Evolutionary conservation across 2,113 vertebrate genomes (phyloP).

Genomic region (Fulmarus glacialis): DNA sequence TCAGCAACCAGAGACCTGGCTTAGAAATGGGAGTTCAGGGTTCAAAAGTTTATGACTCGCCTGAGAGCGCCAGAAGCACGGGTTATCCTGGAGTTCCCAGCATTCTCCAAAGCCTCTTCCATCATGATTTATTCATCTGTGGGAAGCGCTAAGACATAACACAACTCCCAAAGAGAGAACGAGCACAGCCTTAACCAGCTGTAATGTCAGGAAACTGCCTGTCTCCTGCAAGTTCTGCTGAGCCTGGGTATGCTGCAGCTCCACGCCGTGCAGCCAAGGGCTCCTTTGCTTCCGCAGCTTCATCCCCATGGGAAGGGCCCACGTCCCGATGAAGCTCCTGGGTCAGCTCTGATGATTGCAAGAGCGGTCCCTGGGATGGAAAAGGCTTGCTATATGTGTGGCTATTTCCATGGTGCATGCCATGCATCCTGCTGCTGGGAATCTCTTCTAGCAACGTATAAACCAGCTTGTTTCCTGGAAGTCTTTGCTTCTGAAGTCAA

Average conservation of each 20-base stretch:
- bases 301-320: neutral
- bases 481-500: neutral
- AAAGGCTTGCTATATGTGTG: neutral
- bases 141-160: neutral
- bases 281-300: neutral
- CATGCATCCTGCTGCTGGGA: neutral
- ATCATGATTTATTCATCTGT: constrained; percentile 28
- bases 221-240: neutral
- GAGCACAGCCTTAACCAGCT: neutral
- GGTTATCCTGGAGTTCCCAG: neutral
- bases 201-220: neutral
- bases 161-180: neutral
- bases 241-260: neutral
- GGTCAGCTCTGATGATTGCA: neutral
- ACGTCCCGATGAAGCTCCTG: neutral
- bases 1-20: neutral
- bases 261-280: neutral
- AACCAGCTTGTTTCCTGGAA: neutral
- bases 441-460: neutral
- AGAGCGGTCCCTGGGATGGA: neutral
- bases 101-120: neutral
- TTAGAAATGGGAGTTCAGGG: neutral
- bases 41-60: neutral
- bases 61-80: neutral
- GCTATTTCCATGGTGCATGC: neutral